Percentiles rank a stretch among this genome's conserved stretches.
These are phyloP conservation scores for Momotus momota DNA, from an alignment of 2,797 vertebrate species.

Conservation along the genomic window DNA sequence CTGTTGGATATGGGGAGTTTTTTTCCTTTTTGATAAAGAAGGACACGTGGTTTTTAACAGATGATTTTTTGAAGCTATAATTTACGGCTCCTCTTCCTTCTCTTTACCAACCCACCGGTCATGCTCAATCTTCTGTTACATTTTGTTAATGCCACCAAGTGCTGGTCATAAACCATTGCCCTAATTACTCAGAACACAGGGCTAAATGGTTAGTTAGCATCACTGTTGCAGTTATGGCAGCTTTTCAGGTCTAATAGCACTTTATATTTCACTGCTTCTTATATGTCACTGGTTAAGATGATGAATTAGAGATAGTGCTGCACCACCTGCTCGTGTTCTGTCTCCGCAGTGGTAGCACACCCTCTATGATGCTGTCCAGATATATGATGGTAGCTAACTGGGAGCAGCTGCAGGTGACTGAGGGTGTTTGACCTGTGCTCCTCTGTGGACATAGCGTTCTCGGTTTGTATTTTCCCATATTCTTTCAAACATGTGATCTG, in stretches of 20 bases:
- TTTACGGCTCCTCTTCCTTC: constrained; percentile 30
- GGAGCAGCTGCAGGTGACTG: not conserved
- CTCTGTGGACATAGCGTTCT: not conserved
- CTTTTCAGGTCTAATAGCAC: constrained; percentile 75
- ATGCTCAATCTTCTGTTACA: constrained; percentile 38
- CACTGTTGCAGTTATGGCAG: constrained; percentile 69
- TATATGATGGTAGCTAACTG: not conserved
- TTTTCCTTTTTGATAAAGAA: not conserved
- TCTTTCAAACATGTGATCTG: not conserved
- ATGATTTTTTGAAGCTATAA: constrained; percentile 1
- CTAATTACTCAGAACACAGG: constrained; percentile 75
- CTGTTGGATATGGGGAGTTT: not conserved
- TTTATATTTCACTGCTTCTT: constrained; percentile 77
- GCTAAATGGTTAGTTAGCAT: constrained; percentile 75
- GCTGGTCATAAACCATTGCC: constrained; percentile 75
- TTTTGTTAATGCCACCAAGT: constrained; percentile 71
- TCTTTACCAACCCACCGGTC: constrained; percentile 6
- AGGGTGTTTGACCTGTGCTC: not conserved
- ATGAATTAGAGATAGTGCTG: constrained; percentile 69
- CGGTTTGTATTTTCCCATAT: not conserved
- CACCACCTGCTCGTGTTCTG: constrained; percentile 46
- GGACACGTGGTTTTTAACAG: not conserved
- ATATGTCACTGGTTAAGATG: constrained; percentile 78
- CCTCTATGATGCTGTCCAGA: not conserved
- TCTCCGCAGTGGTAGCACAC: accelerated